phyloP scores from a whole-genome alignment of 2,797 vertebrate genomes.

The Rhabdophis nuchalis region DNA sequence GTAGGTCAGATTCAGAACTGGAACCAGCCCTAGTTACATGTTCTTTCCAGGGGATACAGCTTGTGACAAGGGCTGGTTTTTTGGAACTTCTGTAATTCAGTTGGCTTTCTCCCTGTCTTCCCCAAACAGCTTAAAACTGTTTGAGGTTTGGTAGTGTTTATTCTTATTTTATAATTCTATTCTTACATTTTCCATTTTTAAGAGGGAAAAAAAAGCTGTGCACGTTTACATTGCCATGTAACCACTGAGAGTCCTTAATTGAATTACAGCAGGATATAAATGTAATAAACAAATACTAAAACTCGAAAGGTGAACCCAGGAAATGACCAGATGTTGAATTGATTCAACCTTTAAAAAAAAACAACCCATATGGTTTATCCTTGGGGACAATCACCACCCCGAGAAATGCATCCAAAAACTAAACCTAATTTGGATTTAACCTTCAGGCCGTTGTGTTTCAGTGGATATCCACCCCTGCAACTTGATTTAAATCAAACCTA shows the following conservation, averaged over 20 bases:
- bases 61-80: background rate
- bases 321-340: background rate
- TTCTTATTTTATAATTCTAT: background rate
- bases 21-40: background rate
- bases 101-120: background rate
- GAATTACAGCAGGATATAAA: background rate
- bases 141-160: background rate
- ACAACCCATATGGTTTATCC: background rate
- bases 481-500: background rate
- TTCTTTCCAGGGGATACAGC: background rate
- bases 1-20: background rate
- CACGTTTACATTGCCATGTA: background rate
- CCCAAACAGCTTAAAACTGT: background rate
- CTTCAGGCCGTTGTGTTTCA: background rate
- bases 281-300: background rate
- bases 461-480: background rate
- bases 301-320: background rate
- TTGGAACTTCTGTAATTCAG: background rate
- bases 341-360: background rate
- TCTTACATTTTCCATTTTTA: background rate
- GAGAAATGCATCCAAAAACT: background rate
- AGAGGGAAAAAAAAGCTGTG: background rate
- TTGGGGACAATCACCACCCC: background rate
- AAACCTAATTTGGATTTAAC: background rate
- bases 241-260: background rate